Base-by-base conservation (phyloP, 1,140 invertebrate species). In the Drosophila truncata region DNA sequence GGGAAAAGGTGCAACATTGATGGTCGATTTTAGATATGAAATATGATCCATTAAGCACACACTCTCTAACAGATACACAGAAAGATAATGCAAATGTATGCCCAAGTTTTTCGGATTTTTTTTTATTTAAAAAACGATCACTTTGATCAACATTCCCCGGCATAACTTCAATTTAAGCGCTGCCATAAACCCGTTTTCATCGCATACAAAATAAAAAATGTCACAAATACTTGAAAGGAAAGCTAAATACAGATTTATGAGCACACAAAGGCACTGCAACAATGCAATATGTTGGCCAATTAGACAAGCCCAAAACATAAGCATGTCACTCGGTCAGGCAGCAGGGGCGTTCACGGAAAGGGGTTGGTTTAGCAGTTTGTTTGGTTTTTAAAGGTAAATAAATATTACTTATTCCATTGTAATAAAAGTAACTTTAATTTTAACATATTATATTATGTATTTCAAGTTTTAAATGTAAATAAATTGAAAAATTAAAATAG, bases 211-310 rank as follows among this genome's bases (percentile, higher is more conserved):
- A 18, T 20, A 13, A 59, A 55, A 54, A 33, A 37, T 49, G 47
- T 66, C 72, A 76, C 46, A 73, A 73, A 61, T 72, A 73, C 67
- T 59, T 73, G 67, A 72, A 72, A 73, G 67, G 62, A 77, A 67
- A 84, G 81, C 82, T 80, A 75, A 79, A 64, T 83, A 73, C 71
- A 66, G 81, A 83, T 76, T 77, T 60, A 66, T 67, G 49, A 60
- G 62, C 60, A 65, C 54, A 62, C 54, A 62, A 58, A 58, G 63
- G 63, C 63, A 64, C 18, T 47, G 69, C 65, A 35, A 58, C 61
- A 75, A 70, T 66, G 66, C 72, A 77, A 66, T 76, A 76, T 76
- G 74, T 77, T 76, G 62, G 72, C 72, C 74, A 77, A 73, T 72
- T 80, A 73, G 67, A 72, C 75, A 79, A 42, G 75, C 66, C 47